These are phyloP conservation scores for Hydractinia echinata DNA, from an alignment of 30 jellyfish, hydroid and myxozoan genomes.

Conservation along the genomic window DNA sequence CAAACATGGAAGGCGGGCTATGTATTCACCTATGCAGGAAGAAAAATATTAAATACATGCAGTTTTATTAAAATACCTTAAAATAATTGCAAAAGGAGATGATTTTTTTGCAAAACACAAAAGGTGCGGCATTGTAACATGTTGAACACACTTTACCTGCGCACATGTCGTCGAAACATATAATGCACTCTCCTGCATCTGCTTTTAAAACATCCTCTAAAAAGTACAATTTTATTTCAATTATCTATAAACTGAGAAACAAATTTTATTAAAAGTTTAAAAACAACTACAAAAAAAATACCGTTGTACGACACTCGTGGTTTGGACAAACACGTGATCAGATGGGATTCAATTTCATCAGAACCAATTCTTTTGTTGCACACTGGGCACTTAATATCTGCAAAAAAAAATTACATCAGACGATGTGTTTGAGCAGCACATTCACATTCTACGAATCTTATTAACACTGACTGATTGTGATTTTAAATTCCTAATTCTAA, in stretches of 20 bases:
- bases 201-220: conserved; percentile 61
- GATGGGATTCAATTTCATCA: conserved; percentile 65
- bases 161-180: conserved; percentile 87
- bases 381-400: conserved; percentile 83
- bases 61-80: too few species aligned
- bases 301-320: conserved; percentile 90
- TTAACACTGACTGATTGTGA: too few species aligned
- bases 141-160: conserved; percentile 40
- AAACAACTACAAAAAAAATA: conserved; percentile 8
- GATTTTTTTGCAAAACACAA: background rate
- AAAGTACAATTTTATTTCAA: background rate
- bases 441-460: too few species aligned
- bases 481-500: too few species aligned
- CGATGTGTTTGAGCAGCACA: too few species aligned
- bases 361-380: conserved; percentile 70
- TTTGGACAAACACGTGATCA: conserved; percentile 70
- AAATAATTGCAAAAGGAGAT: background rate
- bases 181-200: conserved; percentile 92
- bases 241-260: background rate
- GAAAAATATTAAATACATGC: too few species aligned
- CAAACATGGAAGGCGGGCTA: conserved; percentile 90
- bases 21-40: conserved; percentile 56
- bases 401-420: background rate
- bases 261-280: background rate
- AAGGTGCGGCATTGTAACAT: background rate